Conservation (phyloP, 2,888 invertebrate species). For the Eupithecia pulchellata region DNA sequence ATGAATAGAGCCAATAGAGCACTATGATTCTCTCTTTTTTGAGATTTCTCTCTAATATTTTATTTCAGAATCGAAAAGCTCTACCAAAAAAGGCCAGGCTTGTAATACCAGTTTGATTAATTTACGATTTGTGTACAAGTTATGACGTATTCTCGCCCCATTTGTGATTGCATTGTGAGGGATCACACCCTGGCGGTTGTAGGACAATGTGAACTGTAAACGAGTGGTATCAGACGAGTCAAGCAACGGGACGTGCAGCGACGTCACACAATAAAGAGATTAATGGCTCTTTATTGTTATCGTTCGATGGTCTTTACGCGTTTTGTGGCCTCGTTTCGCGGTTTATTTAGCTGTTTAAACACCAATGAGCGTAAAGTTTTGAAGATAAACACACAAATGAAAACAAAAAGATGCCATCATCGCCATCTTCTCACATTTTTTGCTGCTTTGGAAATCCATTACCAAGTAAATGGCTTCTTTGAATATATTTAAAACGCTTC, state of each 20-base stretch:
- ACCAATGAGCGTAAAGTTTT: conserved; percentile 75
- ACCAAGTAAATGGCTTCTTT: conserved; percentile 36
- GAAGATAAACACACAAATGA: conserved; percentile 59
- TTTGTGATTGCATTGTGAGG: conserved; percentile 74
- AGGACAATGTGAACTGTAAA: conserved; percentile 75
- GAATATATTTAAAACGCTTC: conserved; percentile 32
- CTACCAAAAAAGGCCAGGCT: neutral
- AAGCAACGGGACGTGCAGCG: conserved; percentile 75
- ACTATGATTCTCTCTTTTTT: neutral
- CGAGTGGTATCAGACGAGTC: conserved; percentile 72
- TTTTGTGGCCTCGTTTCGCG: conserved; percentile 82
- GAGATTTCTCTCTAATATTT: neutral
- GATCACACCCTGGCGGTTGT: conserved; percentile 80
- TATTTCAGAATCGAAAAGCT: neutral
- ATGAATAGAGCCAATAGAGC: neutral
- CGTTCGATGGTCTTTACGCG: conserved; percentile 77
- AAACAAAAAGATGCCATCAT: conserved; percentile 56
- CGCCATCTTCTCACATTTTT: conserved; percentile 28
- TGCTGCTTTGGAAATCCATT: conserved; percentile 36
- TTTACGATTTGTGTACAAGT: conserved; percentile 76
- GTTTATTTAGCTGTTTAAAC: conserved; percentile 78
- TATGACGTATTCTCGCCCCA: conserved; percentile 76
- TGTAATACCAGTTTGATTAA: conserved; percentile 49
- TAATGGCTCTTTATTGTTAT: conserved; percentile 82
- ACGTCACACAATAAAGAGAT: conserved; percentile 79